Base-by-base conservation (phyloP, 2,888 invertebrate species). In the Rapana venosa region DNA sequence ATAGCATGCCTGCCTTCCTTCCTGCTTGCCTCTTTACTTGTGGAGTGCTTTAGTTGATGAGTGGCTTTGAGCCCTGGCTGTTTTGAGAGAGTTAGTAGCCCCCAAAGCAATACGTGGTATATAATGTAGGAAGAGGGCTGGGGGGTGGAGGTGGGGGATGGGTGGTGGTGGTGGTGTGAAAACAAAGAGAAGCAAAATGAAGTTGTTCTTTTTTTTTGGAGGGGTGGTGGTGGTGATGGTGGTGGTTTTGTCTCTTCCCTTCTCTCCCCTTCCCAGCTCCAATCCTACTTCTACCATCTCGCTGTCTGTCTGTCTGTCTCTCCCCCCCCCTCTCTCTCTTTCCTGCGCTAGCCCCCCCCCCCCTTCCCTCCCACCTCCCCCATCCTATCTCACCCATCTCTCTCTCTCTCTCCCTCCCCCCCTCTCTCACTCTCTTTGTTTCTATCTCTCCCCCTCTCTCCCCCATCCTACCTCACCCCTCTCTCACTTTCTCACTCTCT, bases 111-210 rank as follows among this genome's bases (percentile, higher is more conserved):
- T 2, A 47, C 8, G 47, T 47, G 2, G n/a, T n/a, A n/a, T n/a
- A n/a, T n/a, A n/a, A n/a, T n/a, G n/a, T n/a, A n/a, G n/a, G n/a
- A n/a, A n/a, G n/a, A n/a, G n/a, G n/a, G n/a, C n/a, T n/a, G n/a
- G n/a, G 90, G 85, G 56, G 30, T 30, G 86, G 58, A n/a, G 30
- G 56, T 32, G 58, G 35, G 32, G 74, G 5, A 61, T 11, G 30
- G 26, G 74, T 30, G 26, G 74, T 26, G 36, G 36, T 17, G 20
- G 20, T 15, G 5, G 35, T 20, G 36, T 13, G 26, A n/a, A 84
- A 84, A 84, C 83, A 84, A 84, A n/a, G 35, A 6, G 74, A 47
- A 47, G 26, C 70, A 87, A 87, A 47, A 87, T 61, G 30, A n/a
- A n/a, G n/a, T n/a, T n/a, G n/a, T n/a, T n/a, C n/a, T n/a, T n/a